Conservation (phyloP, 2,888 invertebrate genomes). For the Mimachlamys varia region DNA sequence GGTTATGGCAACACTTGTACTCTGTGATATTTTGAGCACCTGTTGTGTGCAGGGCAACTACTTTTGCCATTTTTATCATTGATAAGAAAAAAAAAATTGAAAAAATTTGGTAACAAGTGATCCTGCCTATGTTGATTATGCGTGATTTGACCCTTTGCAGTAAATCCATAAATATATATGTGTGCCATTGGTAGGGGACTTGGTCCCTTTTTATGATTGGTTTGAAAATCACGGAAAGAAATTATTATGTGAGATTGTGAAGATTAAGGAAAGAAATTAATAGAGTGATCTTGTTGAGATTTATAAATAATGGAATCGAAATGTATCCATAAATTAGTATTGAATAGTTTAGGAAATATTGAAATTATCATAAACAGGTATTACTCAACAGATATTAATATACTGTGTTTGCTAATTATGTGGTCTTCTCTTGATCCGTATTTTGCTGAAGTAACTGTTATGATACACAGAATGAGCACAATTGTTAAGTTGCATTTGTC, state of each 20-base stretch:
- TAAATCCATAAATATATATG: neutral
- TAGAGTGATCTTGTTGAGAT: conserved; percentile 20
- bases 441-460: neutral
- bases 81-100: neutral
- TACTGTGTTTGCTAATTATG: neutral
- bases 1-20: conserved; percentile 22
- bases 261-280: conserved; percentile 5
- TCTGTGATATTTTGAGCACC: conserved; percentile 31
- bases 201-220: conserved; percentile 11
- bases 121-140: conserved; percentile 3
- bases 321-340: neutral
- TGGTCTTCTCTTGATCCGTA: neutral
- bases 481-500: no score
- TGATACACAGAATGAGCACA: no score
- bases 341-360: neutral
- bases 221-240: conserved; percentile 13
- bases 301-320: neutral
- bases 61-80: conserved; percentile 13
- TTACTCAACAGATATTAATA: no score
- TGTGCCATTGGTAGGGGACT: conserved; percentile 28
- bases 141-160: conserved; percentile 30
- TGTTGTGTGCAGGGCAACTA: neutral
- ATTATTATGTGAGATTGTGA: neutral
- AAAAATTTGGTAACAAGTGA: conserved; percentile 23
- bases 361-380: no score